Conservation (phyloP, 2,113 vertebrate genomes). For the Protobothrops flavoviridis region DNA sequence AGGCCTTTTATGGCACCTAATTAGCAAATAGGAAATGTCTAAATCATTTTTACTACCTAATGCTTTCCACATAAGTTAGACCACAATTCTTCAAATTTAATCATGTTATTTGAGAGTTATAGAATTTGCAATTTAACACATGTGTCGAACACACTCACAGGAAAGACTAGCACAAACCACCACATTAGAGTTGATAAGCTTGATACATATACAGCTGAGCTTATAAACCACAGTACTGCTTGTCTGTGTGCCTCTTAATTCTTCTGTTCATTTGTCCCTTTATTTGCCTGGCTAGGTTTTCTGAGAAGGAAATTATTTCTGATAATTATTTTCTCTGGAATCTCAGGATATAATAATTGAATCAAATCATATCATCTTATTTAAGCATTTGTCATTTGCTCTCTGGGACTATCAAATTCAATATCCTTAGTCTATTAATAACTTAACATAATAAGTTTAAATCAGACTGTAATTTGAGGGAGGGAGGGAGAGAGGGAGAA, state of each 20-base stretch:
- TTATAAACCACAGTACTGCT: conserved; percentile 3
- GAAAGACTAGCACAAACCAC: conserved; percentile 8
- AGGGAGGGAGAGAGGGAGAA: background rate
- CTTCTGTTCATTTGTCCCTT: conserved; percentile 37
- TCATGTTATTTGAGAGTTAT: background rate
- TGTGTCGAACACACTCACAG: background rate
- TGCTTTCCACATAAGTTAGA: background rate
- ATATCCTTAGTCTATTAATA: conserved; percentile 64
- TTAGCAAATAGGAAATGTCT: background rate
- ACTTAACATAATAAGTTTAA: conserved; percentile 63
- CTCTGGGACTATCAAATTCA: conserved; percentile 58
- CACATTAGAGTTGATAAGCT: background rate
- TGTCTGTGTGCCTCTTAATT: conserved; percentile 25
- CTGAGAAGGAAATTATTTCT: conserved; percentile 60
- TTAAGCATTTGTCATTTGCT: conserved; percentile 63
- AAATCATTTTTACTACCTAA: background rate
- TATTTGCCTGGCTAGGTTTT: conserved; percentile 48
- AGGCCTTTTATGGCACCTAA: background rate
- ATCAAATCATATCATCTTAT: conserved; percentile 59
- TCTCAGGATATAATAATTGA: conserved; percentile 61
- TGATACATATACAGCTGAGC: conserved; percentile 16
- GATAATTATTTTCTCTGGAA: conserved; percentile 57
- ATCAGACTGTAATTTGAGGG: conserved; percentile 49
- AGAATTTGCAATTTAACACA: background rate
- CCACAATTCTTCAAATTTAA: background rate